Evolutionary conservation across 2,888 invertebrate genomes (phyloP), one percentile per base, ranked within the genome.

Genomic region (Heliconius sara): DNA sequence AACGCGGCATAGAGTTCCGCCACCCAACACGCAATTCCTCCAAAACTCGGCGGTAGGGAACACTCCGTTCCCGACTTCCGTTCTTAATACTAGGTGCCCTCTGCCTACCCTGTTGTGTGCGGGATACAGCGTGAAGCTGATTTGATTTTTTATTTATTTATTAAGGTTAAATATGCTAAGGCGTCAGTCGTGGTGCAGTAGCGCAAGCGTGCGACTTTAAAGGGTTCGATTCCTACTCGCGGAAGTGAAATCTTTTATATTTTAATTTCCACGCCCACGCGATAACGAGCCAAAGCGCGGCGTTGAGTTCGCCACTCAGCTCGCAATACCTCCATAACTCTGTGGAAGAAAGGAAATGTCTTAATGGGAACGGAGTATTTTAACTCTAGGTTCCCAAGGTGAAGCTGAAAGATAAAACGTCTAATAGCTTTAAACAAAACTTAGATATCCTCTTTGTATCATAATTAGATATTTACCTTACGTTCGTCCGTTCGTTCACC

Each of bases 241-340:
- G 60, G 2, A 19, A n/a, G 10, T 22, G 3, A 9, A 60, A 57
- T 57, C n/a, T 57, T 57, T 57, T 22, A 22, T 57, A 12, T 22
- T 52, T 52, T 22, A 19, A 57, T 57, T 57, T 57, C 3, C n/a
- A n/a, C 10, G 10, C n/a, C 22, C n/a, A n/a, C n/a, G n/a, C 10
- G 0, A 0, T 19, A n/a, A 10, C 19, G 10, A 6, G 3, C 2
- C 3, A 3, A 1, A n/a, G 10, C n/a, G 10, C 2, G 52, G 52
- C 6, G 52, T n/a, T 60, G 60, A 10, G n/a, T 16, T 5, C 16
- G 47, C 16, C 16, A 47, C 47, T 47, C 47, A 47, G 0, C 47
- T 16, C 47, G 5, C 47, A 47, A 0, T 47, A 0, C 16, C 47
- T 47, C 47, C 9, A 39, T 5, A 47, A 47, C 3, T 16, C 16